Conservation (phyloP, 2,797 vertebrate species). For the Artibeus lituratus region DNA sequence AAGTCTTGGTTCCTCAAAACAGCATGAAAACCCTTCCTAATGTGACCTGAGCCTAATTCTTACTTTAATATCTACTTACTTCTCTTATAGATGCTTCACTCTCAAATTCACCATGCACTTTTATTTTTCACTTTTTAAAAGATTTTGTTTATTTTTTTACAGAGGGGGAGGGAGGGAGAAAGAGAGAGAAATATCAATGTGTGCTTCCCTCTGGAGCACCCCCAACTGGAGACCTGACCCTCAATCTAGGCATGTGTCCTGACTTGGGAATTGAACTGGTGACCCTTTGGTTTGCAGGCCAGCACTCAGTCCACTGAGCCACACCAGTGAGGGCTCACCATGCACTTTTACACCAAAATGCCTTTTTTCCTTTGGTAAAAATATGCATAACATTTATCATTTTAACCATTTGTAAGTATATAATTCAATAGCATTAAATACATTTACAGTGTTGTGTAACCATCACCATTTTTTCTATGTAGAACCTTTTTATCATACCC, state of each 20-base stretch:
- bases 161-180: too few relatives aligned
- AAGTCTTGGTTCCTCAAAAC: not conserved
- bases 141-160: too few relatives aligned
- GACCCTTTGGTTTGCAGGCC: too few relatives aligned
- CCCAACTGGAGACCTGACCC: too few relatives aligned
- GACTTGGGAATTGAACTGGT: too few relatives aligned
- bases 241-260: too few relatives aligned
- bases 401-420: not conserved
- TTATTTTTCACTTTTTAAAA: too few relatives aligned
- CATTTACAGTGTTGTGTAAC: not conserved
- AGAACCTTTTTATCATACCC: not conserved
- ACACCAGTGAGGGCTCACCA: not conserved
- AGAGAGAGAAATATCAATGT: too few relatives aligned
- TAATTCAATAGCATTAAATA: not conserved
- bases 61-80: not conserved
- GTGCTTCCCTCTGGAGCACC: too few relatives aligned
- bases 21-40: not conserved
- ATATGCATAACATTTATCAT: not conserved
- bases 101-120: not conserved
- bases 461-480: not conserved
- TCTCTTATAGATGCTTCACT: not conserved
- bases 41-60: not conserved
- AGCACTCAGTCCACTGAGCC: too few relatives aligned
- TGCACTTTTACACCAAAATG: not conserved
- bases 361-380: not conserved